Evolutionary conservation across 2,888 invertebrate species (phyloP).

Genomic region (Spilosoma lubricipeda): DNA sequence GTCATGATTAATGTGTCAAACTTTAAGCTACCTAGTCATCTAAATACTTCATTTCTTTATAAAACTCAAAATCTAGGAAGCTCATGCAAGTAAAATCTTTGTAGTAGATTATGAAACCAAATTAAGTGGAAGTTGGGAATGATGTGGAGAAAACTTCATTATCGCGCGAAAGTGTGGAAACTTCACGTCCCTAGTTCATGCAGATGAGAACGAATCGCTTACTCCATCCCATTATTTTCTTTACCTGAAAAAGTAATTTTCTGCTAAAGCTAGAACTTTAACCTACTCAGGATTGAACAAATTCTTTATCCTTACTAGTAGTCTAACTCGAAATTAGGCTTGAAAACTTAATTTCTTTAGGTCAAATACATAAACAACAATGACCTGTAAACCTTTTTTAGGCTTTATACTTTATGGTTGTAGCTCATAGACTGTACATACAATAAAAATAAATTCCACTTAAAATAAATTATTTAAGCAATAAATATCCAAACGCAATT

Average conservation of each 20-base stretch:
- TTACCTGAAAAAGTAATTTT: slow-evolving; percentile 24
- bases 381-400: background rate
- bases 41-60: slow-evolving; percentile 4
- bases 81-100: slow-evolving; percentile 40
- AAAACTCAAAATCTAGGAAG: slow-evolving; percentile 21
- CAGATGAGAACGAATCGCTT: slow-evolving; percentile 38
- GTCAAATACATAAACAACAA: too few relatives aligned
- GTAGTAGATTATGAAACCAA: slow-evolving; percentile 56
- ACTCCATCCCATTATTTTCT: slow-evolving; percentile 33
- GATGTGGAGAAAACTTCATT: slow-evolving; percentile 55
- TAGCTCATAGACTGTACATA: too few relatives aligned
- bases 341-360: slow-evolving; percentile 30
- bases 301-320: slow-evolving; percentile 11
- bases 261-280: slow-evolving; percentile 27
- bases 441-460: background rate
- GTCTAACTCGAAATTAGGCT: slow-evolving; percentile 16
- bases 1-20: too few relatives aligned
- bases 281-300: slow-evolving; percentile 25
- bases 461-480: background rate
- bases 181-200: slow-evolving; percentile 33
- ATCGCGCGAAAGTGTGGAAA: slow-evolving; percentile 49
- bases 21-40: too few relatives aligned
- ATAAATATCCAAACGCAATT: too few relatives aligned
- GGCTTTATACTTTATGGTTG: too few relatives aligned
- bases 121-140: slow-evolving; percentile 52